These are phyloP conservation scores for Diadophis punctatus DNA, from an alignment of 2,113 vertebrate genomes.

Conservation along the genomic window DNA sequence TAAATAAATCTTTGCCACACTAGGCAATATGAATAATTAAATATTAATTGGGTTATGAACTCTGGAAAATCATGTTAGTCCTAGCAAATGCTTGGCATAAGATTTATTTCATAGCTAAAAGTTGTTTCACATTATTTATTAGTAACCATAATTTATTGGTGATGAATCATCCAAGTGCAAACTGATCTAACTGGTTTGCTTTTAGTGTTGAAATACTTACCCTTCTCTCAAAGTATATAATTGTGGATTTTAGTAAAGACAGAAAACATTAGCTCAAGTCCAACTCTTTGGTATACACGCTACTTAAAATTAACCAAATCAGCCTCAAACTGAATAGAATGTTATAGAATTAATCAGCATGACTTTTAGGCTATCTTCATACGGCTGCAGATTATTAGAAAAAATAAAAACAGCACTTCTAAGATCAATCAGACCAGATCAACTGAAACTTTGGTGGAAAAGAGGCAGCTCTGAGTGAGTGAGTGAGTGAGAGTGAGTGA, in stretches of 20 bases:
- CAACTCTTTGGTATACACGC: too few species aligned
- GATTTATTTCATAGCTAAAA: neutral
- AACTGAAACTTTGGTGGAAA: neutral
- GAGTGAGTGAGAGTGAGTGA: too few species aligned
- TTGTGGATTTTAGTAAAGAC: neutral
- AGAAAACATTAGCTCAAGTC: neutral
- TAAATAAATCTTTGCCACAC: neutral
- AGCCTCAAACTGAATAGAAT: constrained; percentile 5
- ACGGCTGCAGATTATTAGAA: neutral
- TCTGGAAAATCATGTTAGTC: neutral
- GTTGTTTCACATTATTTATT: neutral
- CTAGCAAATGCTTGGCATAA: neutral
- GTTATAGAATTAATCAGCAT: neutral
- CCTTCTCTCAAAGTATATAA: neutral
- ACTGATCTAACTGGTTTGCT: neutral
- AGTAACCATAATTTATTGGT: neutral
- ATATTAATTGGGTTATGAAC: neutral
- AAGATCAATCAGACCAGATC: neutral
- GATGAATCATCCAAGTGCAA: neutral
- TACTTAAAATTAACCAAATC: neutral
- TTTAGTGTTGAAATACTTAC: neutral
- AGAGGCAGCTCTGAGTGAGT: neutral
- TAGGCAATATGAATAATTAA: neutral
- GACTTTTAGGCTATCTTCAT: neutral
- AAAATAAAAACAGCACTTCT: neutral